Evolutionary conservation across 1,140 invertebrate species (phyloP), one percentile per base, ranked within the genome.

Genomic region (Drosophila pandora): DNA sequence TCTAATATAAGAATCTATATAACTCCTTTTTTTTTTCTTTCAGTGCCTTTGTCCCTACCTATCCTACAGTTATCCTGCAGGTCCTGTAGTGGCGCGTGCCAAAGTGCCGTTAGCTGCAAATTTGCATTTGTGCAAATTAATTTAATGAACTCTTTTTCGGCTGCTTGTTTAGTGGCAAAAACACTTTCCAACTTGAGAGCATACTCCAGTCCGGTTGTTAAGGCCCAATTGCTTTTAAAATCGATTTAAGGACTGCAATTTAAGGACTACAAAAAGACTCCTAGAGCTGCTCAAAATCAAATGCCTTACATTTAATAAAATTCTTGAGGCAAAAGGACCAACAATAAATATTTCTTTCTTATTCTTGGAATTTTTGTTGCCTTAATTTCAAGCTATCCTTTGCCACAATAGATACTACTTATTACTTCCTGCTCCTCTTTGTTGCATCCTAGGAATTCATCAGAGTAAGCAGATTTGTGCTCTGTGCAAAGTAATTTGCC

Each of bases 71-170:
- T 81, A 39, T 45, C 25, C 25, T 67, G 39, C 37, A 47, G 59
- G 48, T 55, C 55, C 34, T 81, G 65, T 60, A 59, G 47, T 52
- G 74, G 83, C 79, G 83, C 83, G 83, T 87, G 83, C 84, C 84
- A 76, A 87, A 87, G 83, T 87, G 84, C 69, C 65, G 82, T 87
- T 82, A 77, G 77, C 52, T 69, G 65, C 30, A 82, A 88, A 87
- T 87, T 83, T 87, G 84, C 83, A 83, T 87, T 87, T 87, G 81
- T 76, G 82, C 83, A 87, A 88, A 87, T 83, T 87, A 87, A 88
- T 88, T 87, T 87, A 87, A 87, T 88, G 83, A 87, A 87, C 79
- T 74, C 76, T 83, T 87, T 83, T 68, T 62, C 71, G 83, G 62
- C 71, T 41, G 63, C 65, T 61, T 78, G 67, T 70, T 83, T 79